phyloP scores from a whole-genome alignment of 2,888 invertebrate genomes.

The Drosophila longiperda region DNA sequence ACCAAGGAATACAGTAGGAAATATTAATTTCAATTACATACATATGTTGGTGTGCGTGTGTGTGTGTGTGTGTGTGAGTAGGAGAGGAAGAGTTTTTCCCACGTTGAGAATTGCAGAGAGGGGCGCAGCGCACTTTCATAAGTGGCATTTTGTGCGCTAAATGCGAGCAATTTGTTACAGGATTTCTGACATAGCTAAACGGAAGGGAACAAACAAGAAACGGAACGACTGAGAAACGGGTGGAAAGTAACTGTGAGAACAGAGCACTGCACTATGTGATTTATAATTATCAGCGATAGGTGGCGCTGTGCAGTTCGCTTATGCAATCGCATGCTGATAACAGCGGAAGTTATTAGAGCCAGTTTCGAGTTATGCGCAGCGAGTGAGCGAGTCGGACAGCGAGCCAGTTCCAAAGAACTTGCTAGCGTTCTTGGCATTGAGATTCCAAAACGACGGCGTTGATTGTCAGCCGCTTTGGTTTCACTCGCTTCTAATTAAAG shows the following conservation, averaged over 20 bases:
- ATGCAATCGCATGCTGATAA: constrained; percentile 63
- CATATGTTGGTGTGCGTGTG: constrained; percentile 13
- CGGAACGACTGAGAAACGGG: constrained; percentile 4
- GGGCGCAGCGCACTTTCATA: constrained; percentile 21
- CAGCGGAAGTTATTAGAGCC: constrained; percentile 74
- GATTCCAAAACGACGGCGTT: constrained; percentile 31
- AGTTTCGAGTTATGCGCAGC: constrained; percentile 48
- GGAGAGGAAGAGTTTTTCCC: constrained; percentile 34
- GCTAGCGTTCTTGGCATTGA: constrained; percentile 46
- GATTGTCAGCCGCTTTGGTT: constrained; percentile 56
- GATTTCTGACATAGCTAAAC: constrained; percentile 44
- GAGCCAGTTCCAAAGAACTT: constrained; percentile 70
- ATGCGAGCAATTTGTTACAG: constrained; percentile 76
- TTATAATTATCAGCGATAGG: constrained; percentile 76
- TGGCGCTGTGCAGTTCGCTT: constrained; percentile 59
- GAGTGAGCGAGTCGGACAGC: background rate
- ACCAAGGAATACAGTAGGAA: constrained; percentile 49
- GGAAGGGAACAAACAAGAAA: constrained; percentile 3
- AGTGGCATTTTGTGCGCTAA: constrained; percentile 77
- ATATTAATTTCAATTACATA: constrained; percentile 81
- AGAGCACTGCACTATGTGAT: constrained; percentile 25
- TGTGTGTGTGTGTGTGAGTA: background rate
- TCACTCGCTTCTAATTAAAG: constrained; percentile 74
- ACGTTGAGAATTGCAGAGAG: constrained; percentile 47
- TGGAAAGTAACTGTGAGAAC: constrained; percentile 52